Evolutionary conservation across 2,113 vertebrate genomes (phyloP).

Genomic region (Irena cyanogastra): DNA sequence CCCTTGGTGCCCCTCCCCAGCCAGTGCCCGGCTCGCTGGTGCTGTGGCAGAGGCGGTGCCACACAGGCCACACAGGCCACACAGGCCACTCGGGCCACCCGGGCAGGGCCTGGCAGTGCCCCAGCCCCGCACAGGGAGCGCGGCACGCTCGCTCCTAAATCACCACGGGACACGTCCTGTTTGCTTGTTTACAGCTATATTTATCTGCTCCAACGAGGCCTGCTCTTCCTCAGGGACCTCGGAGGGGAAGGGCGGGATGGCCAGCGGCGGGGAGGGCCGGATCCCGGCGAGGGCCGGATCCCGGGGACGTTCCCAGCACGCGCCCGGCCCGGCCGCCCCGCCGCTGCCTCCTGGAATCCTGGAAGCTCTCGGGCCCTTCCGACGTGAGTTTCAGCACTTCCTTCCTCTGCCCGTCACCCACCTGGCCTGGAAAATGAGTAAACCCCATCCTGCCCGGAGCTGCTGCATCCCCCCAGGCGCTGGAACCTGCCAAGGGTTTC

Average conservation of each 20-base stretch:
- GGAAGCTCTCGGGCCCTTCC: neutral
- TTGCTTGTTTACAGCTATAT: constrained; percentile 67
- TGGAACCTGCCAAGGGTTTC: neutral
- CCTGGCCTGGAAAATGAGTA: neutral
- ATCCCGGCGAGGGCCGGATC: constrained; percentile 4
- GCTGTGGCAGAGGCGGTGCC: neutral
- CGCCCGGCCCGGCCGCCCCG: neutral
- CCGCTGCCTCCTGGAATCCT: neutral
- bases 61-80: neutral
- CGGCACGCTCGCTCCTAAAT: neutral
- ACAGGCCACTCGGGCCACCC: fast-evolving
- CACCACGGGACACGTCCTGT: constrained; percentile 32
- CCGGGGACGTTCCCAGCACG: neutral
- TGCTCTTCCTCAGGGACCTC: constrained; percentile 60
- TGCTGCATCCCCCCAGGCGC: neutral
- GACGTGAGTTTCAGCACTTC: neutral
- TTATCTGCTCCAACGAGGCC: constrained; percentile 38
- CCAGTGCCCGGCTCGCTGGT: fast-evolving
- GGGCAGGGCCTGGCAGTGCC: neutral
- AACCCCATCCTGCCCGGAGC: neutral
- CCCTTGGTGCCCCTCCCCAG: neutral
- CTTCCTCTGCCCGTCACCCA: constrained; percentile 10
- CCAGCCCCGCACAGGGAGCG: neutral
- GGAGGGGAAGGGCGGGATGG: constrained; percentile 53
- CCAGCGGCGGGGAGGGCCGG: neutral